A percentile compares a stretch with the other conserved stretches of the same genome.
Conservation (phyloP, 1,140 invertebrate genomes). For the Anoplophora glabripennis region DNA sequence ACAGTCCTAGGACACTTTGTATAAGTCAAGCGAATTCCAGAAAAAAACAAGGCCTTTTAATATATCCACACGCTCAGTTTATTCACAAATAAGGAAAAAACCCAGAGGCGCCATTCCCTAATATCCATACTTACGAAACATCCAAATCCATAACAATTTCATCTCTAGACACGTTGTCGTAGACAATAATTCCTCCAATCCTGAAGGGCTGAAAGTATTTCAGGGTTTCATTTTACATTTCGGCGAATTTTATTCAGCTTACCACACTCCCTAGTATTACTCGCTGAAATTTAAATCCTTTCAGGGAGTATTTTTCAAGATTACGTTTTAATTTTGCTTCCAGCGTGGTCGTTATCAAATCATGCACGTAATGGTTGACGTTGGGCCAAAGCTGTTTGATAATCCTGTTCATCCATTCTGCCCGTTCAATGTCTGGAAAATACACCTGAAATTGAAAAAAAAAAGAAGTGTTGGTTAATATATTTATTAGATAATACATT, state of each 20-base stretch:
- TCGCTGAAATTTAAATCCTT: conserved; percentile 29
- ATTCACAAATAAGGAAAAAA: too few species aligned
- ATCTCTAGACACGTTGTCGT: conserved; percentile 84
- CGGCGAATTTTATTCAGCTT: not conserved
- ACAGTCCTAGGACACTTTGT: too few species aligned
- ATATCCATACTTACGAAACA: conserved; percentile 81
- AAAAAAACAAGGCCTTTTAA: too few species aligned
- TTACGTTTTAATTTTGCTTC: conserved; percentile 23
- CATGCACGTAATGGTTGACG: conserved; percentile 28
- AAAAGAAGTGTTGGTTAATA: too few species aligned
- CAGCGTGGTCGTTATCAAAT: conserved; percentile 19
- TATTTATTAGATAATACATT: too few species aligned
- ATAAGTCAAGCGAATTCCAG: too few species aligned
- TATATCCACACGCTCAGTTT: too few species aligned
- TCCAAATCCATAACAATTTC: conserved; percentile 95
- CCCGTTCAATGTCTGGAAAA: conserved; percentile 34
- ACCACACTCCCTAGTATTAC: conserved; percentile 29
- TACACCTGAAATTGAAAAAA: conserved; percentile 20
- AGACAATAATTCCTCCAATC: conserved; percentile 89
- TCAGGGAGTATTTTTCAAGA: conserved; percentile 23
- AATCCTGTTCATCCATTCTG: conserved; percentile 35
- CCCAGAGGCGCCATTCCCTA: too few species aligned
- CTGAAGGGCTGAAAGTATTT: conserved; percentile 44
- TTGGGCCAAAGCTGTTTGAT: conserved; percentile 31
- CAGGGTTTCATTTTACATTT: not conserved